phyloP scores from a whole-genome alignment of 2,113 vertebrate species.

The Sinocyclocheilus grahami region DNA sequence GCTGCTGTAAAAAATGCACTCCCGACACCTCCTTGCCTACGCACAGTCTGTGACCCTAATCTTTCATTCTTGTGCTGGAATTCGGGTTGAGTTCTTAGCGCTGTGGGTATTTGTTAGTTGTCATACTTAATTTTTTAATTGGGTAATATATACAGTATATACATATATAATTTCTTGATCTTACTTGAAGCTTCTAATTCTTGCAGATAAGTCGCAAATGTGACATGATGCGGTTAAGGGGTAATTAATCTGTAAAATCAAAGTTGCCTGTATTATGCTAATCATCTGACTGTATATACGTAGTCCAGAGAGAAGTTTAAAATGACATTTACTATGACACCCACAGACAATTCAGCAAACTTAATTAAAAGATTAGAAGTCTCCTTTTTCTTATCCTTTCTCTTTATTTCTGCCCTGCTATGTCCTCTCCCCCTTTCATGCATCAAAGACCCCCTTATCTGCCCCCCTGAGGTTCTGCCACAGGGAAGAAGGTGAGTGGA shows the following conservation, averaged over 20 bases:
- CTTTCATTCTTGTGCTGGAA: constrained; percentile 46
- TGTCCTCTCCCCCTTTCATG: constrained; percentile 50
- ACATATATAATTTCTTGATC: too few species aligned
- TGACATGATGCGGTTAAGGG: neutral
- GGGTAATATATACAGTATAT: neutral
- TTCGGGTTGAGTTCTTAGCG: neutral
- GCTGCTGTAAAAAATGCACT: constrained; percentile 46
- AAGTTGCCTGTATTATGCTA: neutral
- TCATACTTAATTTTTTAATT: neutral
- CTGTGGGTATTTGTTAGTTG: too few species aligned
- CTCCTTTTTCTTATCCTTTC: constrained; percentile 51
- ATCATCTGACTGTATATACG: neutral
- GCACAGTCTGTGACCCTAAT: constrained; percentile 36
- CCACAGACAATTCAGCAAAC: neutral
- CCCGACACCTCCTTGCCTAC: constrained; percentile 20
- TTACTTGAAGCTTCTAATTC: too few species aligned
- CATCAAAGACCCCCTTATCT: constrained; percentile 65
- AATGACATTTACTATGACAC: neutral
- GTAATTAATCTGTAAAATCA: neutral
- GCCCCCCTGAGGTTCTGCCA: constrained; percentile 53
- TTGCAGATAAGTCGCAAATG: neutral
- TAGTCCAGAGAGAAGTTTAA: constrained; percentile 11
- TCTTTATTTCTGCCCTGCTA: constrained; percentile 59
- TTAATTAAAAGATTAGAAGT: constrained; percentile 35
- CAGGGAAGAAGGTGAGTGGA: constrained; percentile 56